Percentiles rank a stretch among this genome's conserved stretches.
Conservation (phyloP, 1,140 invertebrate species). For the Drosophila tropicalis region DNA sequence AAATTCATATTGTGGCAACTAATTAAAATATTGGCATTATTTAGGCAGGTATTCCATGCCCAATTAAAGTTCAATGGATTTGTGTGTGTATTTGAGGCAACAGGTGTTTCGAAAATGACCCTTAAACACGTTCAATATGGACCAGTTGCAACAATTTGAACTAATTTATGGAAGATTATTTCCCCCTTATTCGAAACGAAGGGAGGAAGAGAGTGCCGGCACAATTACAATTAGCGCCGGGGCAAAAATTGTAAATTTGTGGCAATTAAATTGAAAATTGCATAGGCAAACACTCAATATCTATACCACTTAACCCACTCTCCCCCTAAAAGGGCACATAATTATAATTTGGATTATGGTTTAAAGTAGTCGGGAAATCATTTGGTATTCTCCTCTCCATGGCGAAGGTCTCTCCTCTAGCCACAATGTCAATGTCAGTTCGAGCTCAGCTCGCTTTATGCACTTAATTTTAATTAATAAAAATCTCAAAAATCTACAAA, state of each 20-base stretch:
- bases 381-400: neutral
- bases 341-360: conserved; percentile 31
- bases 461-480: conserved; percentile 63
- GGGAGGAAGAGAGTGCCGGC: neutral
- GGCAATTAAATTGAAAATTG: conserved; percentile 37
- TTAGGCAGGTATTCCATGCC: neutral
- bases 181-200: neutral
- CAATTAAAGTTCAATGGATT: neutral
- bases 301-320: neutral
- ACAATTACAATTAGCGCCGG: conserved; percentile 34
- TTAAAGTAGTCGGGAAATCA: conserved; percentile 36
- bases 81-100: neutral
- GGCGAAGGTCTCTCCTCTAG: conserved; percentile 30
- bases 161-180: conserved; percentile 49
- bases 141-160: conserved; percentile 38
- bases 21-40: neutral
- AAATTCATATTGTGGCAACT: conserved; percentile 7
- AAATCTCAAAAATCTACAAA: conserved; percentile 51
- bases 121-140: conserved; percentile 39
- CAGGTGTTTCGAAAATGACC: conserved; percentile 14
- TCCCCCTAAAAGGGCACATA: conserved; percentile 20
- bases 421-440: conserved; percentile 50
- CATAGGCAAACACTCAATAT: neutral
- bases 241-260: conserved; percentile 42
- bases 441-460: conserved; percentile 2